A percentile compares a stretch with the other conserved stretches of the same genome.
Conservation (phyloP, 2,113 vertebrate species). For the Daubentonia madagascariensis region DNA sequence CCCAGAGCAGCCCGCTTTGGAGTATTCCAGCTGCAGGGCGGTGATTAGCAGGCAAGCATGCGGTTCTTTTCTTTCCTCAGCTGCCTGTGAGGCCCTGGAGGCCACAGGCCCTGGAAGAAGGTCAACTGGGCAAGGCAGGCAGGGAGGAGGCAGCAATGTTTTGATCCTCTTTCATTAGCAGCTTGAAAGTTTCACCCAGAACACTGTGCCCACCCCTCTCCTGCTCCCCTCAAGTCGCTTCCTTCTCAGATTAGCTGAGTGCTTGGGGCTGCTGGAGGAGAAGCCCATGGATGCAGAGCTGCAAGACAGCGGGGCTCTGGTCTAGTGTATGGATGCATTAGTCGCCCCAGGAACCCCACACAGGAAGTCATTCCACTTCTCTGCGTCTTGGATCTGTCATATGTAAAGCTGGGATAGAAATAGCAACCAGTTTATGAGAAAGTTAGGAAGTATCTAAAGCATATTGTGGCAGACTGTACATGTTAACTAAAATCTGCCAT, state of each 20-base stretch:
- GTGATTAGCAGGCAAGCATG: not conserved
- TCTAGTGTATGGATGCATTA: not conserved
- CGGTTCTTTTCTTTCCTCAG: not conserved
- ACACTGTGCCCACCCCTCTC: no score
- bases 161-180: not conserved
- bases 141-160: not conserved
- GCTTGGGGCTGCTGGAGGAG: not conserved
- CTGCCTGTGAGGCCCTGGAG: not conserved
- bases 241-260: not conserved
- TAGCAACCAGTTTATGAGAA: not conserved
- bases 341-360: fast-evolving
- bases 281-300: not conserved
- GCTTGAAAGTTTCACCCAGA: not conserved
- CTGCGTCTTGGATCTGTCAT: not conserved
- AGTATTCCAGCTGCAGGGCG: not conserved
- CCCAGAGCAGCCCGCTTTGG: not conserved
- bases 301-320: not conserved
- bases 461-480: not conserved
- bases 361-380: not conserved
- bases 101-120: not conserved
- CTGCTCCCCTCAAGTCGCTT: not conserved
- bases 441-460: not conserved
- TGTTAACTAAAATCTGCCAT: not conserved
- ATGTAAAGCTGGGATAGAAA: not conserved
- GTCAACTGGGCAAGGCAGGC: not conserved